A percentile compares a stretch with the other conserved stretches of the same genome.
These are phyloP conservation scores for Myocastor coypus DNA, from an alignment of 2,113 vertebrate species.

Conservation along the genomic window DNA sequence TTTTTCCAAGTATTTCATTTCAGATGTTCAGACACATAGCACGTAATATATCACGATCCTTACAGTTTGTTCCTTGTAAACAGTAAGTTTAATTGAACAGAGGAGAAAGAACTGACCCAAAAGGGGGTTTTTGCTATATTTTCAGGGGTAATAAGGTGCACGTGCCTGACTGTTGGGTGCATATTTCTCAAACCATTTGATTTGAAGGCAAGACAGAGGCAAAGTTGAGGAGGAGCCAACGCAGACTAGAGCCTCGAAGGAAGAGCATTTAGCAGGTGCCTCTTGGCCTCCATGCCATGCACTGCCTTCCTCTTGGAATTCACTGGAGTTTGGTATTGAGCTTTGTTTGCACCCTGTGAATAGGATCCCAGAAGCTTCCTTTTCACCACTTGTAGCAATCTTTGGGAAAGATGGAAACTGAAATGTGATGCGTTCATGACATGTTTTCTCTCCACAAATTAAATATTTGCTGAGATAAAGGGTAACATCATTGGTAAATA, in stretches of 20 bases:
- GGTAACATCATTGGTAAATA: conserved; percentile 77
- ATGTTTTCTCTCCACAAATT: conserved; percentile 76
- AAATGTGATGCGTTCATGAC: conserved; percentile 68
- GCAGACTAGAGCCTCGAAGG: too few relatives aligned
- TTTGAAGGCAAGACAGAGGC: conserved; percentile 10
- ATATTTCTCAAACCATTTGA: conserved; percentile 9
- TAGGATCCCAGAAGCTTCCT: conserved; percentile 45
- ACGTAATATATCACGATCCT: not conserved
- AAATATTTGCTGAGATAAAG: conserved; percentile 80
- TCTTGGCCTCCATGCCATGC: not conserved
- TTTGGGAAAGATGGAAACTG: conserved; percentile 68
- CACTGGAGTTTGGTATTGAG: not conserved
- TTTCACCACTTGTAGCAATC: conserved; percentile 52
- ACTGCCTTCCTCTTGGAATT: not conserved
- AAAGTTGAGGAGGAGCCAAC: not conserved
- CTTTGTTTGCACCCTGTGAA: conserved; percentile 10
- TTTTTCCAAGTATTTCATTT: conserved; percentile 26
- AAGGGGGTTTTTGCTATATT: not conserved
- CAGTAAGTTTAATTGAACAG: not conserved
- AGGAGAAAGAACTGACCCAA: not conserved
- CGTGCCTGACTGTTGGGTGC: not conserved
- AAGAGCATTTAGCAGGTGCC: not conserved
- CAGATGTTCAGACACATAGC: not conserved
- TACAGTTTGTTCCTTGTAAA: not conserved
- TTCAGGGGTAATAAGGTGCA: not conserved